These are phyloP conservation scores for Ctenopoma multispine DNA, from an alignment of 2,797 vertebrate species.

Conservation along the genomic window DNA sequence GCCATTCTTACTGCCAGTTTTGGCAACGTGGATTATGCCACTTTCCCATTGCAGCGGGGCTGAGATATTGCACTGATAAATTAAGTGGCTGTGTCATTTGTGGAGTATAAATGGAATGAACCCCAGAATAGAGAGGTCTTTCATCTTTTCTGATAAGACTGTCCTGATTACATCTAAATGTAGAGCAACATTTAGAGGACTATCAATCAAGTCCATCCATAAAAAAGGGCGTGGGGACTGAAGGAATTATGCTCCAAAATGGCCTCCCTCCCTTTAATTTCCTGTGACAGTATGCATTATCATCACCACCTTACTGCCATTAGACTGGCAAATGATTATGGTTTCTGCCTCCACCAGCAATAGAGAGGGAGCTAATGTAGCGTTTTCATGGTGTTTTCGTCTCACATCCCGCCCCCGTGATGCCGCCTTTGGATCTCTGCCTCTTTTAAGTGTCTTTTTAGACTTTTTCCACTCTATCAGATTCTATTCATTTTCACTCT, in stretches of 20 bases:
- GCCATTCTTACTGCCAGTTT: conserved; percentile 54
- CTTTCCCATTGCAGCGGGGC: conserved; percentile 58
- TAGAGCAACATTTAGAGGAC: conserved; percentile 86
- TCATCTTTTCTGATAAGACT: conserved; percentile 86
- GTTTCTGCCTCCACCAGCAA: conserved; percentile 59
- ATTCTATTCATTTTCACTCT: conserved; percentile 80
- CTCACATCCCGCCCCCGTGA: conserved; percentile 60
- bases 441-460: conserved; percentile 74
- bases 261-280: conserved; percentile 80
- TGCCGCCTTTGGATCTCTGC: conserved; percentile 68
- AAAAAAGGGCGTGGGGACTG: conserved; percentile 61
- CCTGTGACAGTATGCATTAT: conserved; percentile 79
- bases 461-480: conserved; percentile 78
- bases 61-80: conserved; percentile 79
- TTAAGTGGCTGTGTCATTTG: conserved; percentile 81
- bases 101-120: conserved; percentile 82
- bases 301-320: conserved; percentile 75
- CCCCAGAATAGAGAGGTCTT: conserved; percentile 87
- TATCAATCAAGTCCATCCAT: conserved; percentile 82
- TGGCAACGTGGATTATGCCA: conserved; percentile 51
- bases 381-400: conserved; percentile 65
- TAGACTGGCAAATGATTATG: conserved; percentile 78
- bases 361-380: conserved; percentile 73
- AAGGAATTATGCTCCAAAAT: conserved; percentile 78
- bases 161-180: conserved; percentile 89